A percentile compares a stretch with the other conserved stretches of the same genome.
phyloP scores from a whole-genome alignment of 2,797 vertebrate species.

The Champsocephalus gunnari region DNA sequence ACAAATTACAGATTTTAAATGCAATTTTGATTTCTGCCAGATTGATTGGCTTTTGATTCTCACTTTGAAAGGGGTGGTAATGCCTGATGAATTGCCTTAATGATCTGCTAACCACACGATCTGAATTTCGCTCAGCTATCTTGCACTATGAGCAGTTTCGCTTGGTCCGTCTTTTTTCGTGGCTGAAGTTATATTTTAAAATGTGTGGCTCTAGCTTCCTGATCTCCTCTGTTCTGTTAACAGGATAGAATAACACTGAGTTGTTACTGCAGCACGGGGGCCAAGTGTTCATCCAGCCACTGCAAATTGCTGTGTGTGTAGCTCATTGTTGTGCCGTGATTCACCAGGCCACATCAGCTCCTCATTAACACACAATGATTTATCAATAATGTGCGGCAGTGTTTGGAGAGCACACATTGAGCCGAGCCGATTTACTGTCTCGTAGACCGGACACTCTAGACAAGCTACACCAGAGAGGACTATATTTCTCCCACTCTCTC shows the following conservation, averaged over 20 bases:
- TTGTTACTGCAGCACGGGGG: constrained; percentile 56
- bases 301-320: constrained; percentile 41
- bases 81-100: neutral
- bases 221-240: constrained; percentile 56
- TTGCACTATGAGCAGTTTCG: neutral
- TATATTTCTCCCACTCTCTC: constrained; percentile 41
- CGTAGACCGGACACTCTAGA: constrained; percentile 42
- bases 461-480: constrained; percentile 45
- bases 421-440: constrained; percentile 73
- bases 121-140: neutral
- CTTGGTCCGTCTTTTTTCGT: no score
- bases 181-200: neutral
- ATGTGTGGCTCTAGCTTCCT: neutral
- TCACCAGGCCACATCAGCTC: constrained; percentile 72
- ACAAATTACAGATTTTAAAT: constrained; percentile 27
- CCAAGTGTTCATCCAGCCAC: constrained; percentile 52
- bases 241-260: constrained; percentile 63
- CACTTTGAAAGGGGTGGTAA: neutral
- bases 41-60: neutral
- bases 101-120: neutral
- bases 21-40: neutral
- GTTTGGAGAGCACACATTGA: constrained; percentile 71
- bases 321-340: constrained; percentile 68
- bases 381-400: constrained; percentile 75
- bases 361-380: constrained; percentile 80